Base-by-base conservation (phyloP, 2,797 vertebrate species). In the Catostomus latipinnis region DNA sequence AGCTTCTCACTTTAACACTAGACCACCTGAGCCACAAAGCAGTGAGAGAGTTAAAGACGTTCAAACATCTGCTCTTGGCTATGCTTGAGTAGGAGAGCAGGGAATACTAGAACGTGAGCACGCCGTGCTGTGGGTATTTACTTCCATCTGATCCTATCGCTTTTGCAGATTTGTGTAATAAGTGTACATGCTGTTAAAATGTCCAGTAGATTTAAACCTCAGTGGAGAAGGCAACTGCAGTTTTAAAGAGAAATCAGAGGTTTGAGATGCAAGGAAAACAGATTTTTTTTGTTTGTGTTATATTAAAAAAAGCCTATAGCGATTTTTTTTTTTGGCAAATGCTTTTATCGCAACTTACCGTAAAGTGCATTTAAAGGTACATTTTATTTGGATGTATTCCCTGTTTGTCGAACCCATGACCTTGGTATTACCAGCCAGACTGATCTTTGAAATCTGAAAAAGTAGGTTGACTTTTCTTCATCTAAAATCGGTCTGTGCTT, bases 1-100 rank as follows among this genome's bases (percentile, higher is more conserved):
- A 86, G 82, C 83, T 84, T 88, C 80, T 81, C 90, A 89, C 88
- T 86, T 88, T 83, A 85, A 87, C 81, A 67, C 67, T 71, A 70
- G 87, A 88, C 82, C 83, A 85, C 84, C 83, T 87, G 81, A 83
- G 87, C 71, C 77, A 61, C 45, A 73, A 61, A 60, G 72, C 63
- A 58, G 75, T 81, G 34, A 71, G 43, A 63, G 62, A 63, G 53
- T 69, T 65, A 79, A 78, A 79, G 70, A 75, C 56, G 6, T 74
- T 61, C 67, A 49, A 80, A 60, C 52, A 71, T 74, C 50, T 81
- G 65, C 43, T 70, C 66, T 70, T 56, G 58, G 54, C 65, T 62
- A 48, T 71, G 48, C 76, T 86, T 66, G 57, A 62, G 18, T 70
- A 53, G 49, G 62, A 76, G 53, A 77, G 53, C 57, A 58, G 53